Evolutionary conservation across 2,888 invertebrate species (phyloP).

Genomic region (Mimachlamys varia): DNA sequence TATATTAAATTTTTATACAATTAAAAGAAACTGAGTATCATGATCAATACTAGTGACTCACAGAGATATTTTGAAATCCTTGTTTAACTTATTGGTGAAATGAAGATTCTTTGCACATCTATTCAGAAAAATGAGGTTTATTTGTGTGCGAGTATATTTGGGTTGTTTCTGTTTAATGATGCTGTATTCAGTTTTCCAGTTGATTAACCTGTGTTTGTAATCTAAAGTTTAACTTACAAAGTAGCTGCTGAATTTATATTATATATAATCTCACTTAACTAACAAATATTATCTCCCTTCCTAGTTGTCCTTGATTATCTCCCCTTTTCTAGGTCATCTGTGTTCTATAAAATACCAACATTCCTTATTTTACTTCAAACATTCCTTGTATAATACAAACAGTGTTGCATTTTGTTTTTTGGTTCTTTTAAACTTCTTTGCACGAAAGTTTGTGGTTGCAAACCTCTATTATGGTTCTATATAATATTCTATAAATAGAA

Average conservation of each 20-base stretch:
- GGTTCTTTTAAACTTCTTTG: too few relatives aligned
- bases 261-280: not conserved
- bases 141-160: not conserved
- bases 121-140: constrained; percentile 18
- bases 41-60: too few relatives aligned
- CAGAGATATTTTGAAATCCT: not conserved
- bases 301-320: not conserved
- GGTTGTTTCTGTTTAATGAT: not conserved
- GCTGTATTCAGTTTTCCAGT: constrained; percentile 21
- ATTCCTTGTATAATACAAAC: not conserved
- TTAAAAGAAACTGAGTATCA: too few relatives aligned
- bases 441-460: too few relatives aligned
- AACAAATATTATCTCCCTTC: not conserved
- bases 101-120: not conserved
- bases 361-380: not conserved
- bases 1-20: too few relatives aligned
- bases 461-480: too few relatives aligned
- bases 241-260: not conserved
- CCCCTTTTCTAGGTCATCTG: not conserved
- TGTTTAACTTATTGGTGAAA: not conserved
- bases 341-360: not conserved
- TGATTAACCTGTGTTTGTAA: constrained; percentile 19
- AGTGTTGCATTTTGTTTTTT: too few relatives aligned
- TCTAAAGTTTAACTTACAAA: not conserved
- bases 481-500: too few relatives aligned